Base-by-base conservation (phyloP, 2,888 invertebrate species). In the Amphipoea lucens region DNA sequence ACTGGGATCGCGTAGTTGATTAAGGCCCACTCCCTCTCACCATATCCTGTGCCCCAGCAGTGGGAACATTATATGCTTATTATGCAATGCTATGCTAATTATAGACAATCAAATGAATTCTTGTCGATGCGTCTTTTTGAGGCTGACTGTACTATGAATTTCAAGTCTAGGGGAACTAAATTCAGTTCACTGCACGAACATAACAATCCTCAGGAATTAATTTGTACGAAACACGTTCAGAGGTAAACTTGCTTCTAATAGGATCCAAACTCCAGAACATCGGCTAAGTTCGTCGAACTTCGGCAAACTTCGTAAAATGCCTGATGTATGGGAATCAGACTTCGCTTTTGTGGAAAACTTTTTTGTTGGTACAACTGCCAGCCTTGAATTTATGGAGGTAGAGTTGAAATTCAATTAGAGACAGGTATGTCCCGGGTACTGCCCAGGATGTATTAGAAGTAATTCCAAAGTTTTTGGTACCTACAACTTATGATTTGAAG, bases 211-310 rank as follows among this genome's bases (percentile, higher is more conserved):
- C n/a, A 71, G 65, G 54, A 83, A 85, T 81, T 85, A 79, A 87
- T 89, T 84, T 72, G 72, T 72, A 79, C 29, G 57, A 80, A 86
- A 84, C 71, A 84, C 67, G 69, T 78, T 82, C 73, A 84, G 75
- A 79, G 63, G 54, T 20, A 72, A 84, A 81, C 79, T 82, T 79
- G 45, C 48, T 62, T 75, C 40, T 70, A 86, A 74, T 82, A 79
- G 74, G 67, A 63, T 65, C 73, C 57, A 65, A 77, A 78, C 71
- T 82, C 67, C 68, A 20, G 76, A 81, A 81, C 76, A 78, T 82
- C 74, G 73, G 76, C 4, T 57, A 79, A 85, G 82, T 85, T 85
- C 86, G 73, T 20, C 45, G 62, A 83, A 85, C 57, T 77, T 76
- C 81, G 66, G 2, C 23, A 42, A 78, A 85, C 75, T 86, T 79